Conservation (phyloP, 2,888 invertebrate species). For the Euzetes globulus region DNA sequence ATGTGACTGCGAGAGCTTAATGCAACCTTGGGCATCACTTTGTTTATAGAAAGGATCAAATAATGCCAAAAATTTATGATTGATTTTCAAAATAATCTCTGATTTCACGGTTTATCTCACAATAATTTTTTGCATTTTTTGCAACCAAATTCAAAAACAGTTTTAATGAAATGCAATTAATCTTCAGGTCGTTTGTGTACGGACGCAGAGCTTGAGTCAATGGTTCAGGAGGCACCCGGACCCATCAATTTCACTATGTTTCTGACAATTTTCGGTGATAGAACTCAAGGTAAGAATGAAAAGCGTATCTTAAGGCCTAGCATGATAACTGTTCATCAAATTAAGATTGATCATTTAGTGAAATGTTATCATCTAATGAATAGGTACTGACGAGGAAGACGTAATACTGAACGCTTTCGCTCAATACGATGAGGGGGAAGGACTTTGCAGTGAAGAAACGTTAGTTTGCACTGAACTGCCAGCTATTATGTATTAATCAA, state of each 20-base stretch:
- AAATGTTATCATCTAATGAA: not conserved
- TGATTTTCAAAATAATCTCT: not conserved
- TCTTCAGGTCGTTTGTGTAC: constrained; percentile 64
- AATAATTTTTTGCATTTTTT: not conserved
- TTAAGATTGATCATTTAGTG: not conserved
- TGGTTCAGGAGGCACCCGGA: constrained; percentile 78
- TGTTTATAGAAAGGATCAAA: too few species aligned
- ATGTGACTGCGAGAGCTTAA: too few species aligned
- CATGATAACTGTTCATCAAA: not conserved
- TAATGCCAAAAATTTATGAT: too few species aligned
- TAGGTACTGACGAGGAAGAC: constrained; percentile 77
- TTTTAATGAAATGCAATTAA: not conserved
- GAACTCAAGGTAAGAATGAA: constrained; percentile 63
- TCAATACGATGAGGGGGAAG: constrained; percentile 70
- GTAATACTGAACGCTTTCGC: constrained; percentile 87
- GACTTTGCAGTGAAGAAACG: constrained; percentile 44
- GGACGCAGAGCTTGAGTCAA: constrained; percentile 84
- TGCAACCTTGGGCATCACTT: too few species aligned
- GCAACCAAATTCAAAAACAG: not conserved
- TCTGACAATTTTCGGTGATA: constrained; percentile 80
- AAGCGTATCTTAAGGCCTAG: not conserved
- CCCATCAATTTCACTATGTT: constrained; percentile 94
- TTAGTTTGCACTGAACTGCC: constrained; percentile 38
- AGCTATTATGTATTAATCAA: not conserved
- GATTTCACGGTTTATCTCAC: not conserved